phyloP scores from a whole-genome alignment of 2,797 vertebrate genomes.

The Acipenser transmontanus region DNA sequence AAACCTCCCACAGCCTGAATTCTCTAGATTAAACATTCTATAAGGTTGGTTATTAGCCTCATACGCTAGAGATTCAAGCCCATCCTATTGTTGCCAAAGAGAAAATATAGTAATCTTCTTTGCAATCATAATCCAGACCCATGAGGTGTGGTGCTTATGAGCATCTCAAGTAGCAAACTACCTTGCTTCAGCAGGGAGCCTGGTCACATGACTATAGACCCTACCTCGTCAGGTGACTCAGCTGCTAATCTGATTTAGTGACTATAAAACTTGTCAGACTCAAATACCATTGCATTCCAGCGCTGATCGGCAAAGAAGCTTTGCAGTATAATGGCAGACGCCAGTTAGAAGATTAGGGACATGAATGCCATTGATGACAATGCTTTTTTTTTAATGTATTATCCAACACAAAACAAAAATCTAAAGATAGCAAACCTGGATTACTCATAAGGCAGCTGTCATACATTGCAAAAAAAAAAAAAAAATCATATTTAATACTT shows the following conservation, averaged over 20 bases:
- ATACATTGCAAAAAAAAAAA: too few relatives aligned
- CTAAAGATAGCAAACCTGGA: too few relatives aligned
- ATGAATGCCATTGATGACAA: constrained; percentile 25
- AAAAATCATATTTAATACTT: too few relatives aligned
- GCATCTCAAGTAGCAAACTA: constrained; percentile 45
- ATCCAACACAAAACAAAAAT: not conserved
- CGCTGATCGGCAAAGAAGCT: constrained; percentile 32
- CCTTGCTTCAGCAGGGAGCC: constrained; percentile 37
- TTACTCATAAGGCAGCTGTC: too few relatives aligned
- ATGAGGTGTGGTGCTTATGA: constrained; percentile 45
- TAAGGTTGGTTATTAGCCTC: constrained; percentile 28
- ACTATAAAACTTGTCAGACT: constrained; percentile 31
- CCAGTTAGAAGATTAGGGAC: constrained; percentile 39
- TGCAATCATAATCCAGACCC: constrained; percentile 37
- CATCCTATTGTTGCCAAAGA: constrained; percentile 28
- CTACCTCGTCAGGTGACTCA: constrained; percentile 37
- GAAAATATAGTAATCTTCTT: constrained; percentile 52
- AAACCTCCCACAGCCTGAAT: constrained; percentile 23
- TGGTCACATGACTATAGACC: constrained; percentile 28
- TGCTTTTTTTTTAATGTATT: constrained; percentile 17
- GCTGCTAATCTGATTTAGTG: constrained; percentile 41
- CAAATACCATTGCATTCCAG: constrained; percentile 39
- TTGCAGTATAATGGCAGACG: constrained; percentile 27
- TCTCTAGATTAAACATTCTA: constrained; percentile 39
- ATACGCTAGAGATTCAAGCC: constrained; percentile 34